Evolutionary conservation across 2,888 invertebrate species (phyloP), one percentile per base, ranked within the genome.

Genomic region (Ochropleura plecta): DNA sequence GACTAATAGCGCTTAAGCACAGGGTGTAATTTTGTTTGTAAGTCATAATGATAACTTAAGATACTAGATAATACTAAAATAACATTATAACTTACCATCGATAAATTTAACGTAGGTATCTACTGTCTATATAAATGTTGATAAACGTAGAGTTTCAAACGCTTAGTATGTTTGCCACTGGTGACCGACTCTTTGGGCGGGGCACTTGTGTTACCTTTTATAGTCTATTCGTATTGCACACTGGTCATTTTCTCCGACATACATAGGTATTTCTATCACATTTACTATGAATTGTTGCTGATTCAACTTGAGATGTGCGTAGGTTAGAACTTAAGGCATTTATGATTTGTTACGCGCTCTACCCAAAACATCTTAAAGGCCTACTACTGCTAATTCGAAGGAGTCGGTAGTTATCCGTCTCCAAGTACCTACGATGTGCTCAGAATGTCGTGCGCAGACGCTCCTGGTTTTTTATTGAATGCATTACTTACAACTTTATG

Each of bases 1-100:
- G 82, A 89, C 86, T 86, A 84, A 88, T 90, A 92, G 89, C 91
- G 92, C 92, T 91, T 91, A 90, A 90, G 92, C 92, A 92, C 92
- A 92, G 92, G 92, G 92, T 93, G 90, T 90, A 88, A 89, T 88
- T 85, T 90, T 86, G 85, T 90, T 91, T 65, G 71, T 91, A 90
- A 90, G 89, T 87, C 85, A 88, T 87, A 86, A 87, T 78, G 53
- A 70, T 87, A 86, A 86, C 67, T 65, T 88, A 88, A 87, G 85
- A 83, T 84, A 73, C 60, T 88, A 84, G 76, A 69, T 76, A 83
- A 82, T 76, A 75, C 72, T 85, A 78, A 76, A 83, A 75, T 85
- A 85, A 82, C 77, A 70, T 74, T 60, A 81, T 78, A 76, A 85
- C 84, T 87, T 89, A 86, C 79, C 76, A 86, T 88, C 81, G 70